Evolutionary conservation across 2,113 vertebrate species (phyloP), one percentile per base, ranked within the genome.

Genomic region (Nematolebias whitei): DNA sequence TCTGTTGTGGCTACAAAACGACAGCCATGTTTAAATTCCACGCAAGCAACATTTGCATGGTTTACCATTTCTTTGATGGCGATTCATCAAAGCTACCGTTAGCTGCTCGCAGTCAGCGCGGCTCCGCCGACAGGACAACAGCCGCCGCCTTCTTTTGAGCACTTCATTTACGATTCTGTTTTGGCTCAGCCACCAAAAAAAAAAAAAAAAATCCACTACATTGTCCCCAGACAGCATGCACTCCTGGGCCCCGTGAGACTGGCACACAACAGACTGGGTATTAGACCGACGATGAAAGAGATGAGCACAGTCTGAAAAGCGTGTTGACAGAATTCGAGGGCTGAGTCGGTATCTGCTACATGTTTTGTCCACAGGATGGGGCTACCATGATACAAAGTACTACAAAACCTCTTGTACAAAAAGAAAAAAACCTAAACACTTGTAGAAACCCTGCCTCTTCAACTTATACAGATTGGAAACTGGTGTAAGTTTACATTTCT

Each of bases 381-480:
- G 85, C 90, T 91, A 90, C 88, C 66, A 73, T 87, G 86, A 95
- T 97, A 98, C 94, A 98, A 98, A 98, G 94, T 95, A 96, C 96
- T 98, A 98, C 94, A 98, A 98, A 98, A 93, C 94, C 52, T 94
- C 93, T 85, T 95, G 95, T 98, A 98, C 95, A 98, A 98, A 98
- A 29, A 29, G 26, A 29, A 29, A 98, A 94, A 51, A 38, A 47
- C 32, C 26, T 72, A 94, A 95, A 95, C 94, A 95, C 84, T 77
- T 94, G 95, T 96, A 98, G 94, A 98, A 98, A 98, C 96, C 92
- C 95, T 95, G 94, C 93, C 93, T 96, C 94, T 87, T 95, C 79
- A 85, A 68, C 69, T 62, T 66, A 84, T 85, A 85, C 71, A 82
- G 78, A 84, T 54, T 68, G 72, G 80, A 78, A 85, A 84, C 74